phyloP scores from a whole-genome alignment of 2,888 invertebrate genomes.

The Drosophila melanosoma region DNA sequence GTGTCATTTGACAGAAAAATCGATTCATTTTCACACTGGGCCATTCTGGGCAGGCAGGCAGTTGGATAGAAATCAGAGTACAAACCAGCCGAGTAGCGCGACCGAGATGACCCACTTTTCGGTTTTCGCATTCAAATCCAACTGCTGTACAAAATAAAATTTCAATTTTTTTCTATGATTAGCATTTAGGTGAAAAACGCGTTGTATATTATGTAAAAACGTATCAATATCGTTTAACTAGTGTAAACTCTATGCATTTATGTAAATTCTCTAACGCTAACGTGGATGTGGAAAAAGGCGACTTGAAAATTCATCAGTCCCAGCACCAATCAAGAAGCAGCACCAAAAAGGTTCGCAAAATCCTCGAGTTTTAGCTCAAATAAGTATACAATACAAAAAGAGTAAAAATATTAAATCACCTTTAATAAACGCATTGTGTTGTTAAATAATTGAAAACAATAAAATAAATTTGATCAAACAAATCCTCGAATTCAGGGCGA shows the following conservation, averaged over 20 bases:
- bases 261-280: slow-evolving; percentile 71
- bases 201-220: slow-evolving; percentile 65
- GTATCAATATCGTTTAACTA: slow-evolving; percentile 56
- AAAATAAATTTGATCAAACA: slow-evolving; percentile 18
- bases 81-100: slow-evolving; percentile 82
- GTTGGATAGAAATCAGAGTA: slow-evolving; percentile 82
- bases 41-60: slow-evolving; percentile 70
- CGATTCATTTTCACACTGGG: slow-evolving; percentile 79
- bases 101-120: slow-evolving; percentile 84
- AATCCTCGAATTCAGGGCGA: slow-evolving; percentile 41
- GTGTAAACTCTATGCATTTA: slow-evolving; percentile 80
- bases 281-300: slow-evolving; percentile 72
- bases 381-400: slow-evolving; percentile 5
- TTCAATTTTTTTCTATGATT: slow-evolving; percentile 73
- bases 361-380: slow-evolving; percentile 24
- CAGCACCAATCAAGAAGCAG: slow-evolving; percentile 64
- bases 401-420: not conserved
- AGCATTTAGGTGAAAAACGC: slow-evolving; percentile 62
- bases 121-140: slow-evolving; percentile 83
- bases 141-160: slow-evolving; percentile 73
- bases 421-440: slow-evolving; percentile 2
- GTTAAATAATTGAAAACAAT: slow-evolving; percentile 14
- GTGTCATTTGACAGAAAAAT: slow-evolving; percentile 82
- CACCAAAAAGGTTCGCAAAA: slow-evolving; percentile 70
- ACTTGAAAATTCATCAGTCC: slow-evolving; percentile 72